These are phyloP conservation scores for Gymnocephalus cernua DNA, from an alignment of 2,113 vertebrate species.

Conservation along the genomic window DNA sequence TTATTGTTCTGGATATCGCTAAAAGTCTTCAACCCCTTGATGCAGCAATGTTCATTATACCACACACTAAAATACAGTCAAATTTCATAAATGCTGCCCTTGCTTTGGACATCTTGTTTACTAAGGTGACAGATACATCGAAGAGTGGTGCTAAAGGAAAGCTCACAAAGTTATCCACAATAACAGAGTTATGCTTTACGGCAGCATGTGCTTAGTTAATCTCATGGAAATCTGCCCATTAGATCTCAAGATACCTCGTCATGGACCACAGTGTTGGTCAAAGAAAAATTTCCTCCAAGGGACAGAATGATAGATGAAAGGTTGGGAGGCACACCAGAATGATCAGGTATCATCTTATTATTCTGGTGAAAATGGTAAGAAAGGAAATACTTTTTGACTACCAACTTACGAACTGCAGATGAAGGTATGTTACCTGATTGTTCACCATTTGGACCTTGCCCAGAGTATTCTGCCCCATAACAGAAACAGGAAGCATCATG, in stretches of 20 bases:
- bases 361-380: neutral
- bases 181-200: neutral
- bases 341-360: neutral
- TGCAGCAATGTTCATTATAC: neutral
- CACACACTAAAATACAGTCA: neutral
- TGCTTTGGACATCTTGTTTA: neutral
- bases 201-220: neutral
- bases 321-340: neutral
- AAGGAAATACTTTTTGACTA: neutral
- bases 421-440: slow-evolving; percentile 86
- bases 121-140: neutral
- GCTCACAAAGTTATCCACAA: neutral
- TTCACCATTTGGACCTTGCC: slow-evolving; percentile 87
- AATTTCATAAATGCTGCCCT: too few relatives aligned
- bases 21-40: neutral
- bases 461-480: slow-evolving; percentile 88
- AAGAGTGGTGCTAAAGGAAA: too few relatives aligned
- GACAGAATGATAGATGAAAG: neutral
- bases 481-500: slow-evolving; percentile 92
- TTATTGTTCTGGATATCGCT: neutral
- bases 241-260: neutral
- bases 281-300: neutral
- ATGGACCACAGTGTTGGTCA: neutral
- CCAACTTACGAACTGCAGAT: neutral
- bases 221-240: neutral